A percentile compares a stretch with the other conserved stretches of the same genome.
Conservation (phyloP, 2,888 invertebrate genomes). For the Phragmatobia fuliginosa region DNA sequence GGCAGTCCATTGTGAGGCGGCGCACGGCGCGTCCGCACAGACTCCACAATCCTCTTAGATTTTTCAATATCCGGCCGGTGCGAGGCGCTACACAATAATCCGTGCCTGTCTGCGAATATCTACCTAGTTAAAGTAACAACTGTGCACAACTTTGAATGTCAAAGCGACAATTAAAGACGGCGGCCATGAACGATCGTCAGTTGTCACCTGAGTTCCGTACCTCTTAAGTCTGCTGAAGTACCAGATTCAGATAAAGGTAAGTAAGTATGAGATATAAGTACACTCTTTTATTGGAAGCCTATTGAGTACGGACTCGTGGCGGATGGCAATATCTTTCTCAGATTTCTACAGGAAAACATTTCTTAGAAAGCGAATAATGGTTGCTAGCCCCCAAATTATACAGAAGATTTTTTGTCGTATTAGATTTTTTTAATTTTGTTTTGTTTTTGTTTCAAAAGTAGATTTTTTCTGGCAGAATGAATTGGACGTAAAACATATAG, state of each 20-base stretch:
- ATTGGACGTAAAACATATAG: too few relatives aligned
- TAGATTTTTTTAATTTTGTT: too few relatives aligned
- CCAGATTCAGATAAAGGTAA: too few relatives aligned
- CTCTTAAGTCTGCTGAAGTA: not conserved
- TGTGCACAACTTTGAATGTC: conserved; percentile 13
- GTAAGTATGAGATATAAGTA: too few relatives aligned
- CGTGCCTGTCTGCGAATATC: conserved; percentile 17
- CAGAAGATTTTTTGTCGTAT: not conserved
- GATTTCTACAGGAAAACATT: not conserved
- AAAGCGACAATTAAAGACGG: not conserved
- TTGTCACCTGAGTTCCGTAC: not conserved
- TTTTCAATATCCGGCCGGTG: conserved; percentile 45
- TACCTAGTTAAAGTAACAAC: conserved; percentile 23
- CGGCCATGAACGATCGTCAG: not conserved
- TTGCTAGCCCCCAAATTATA: too few relatives aligned
- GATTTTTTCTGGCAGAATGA: too few relatives aligned
- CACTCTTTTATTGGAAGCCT: too few relatives aligned
- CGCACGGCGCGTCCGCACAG: conserved; percentile 3
- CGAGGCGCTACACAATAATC: conserved; percentile 22
- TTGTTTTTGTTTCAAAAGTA: too few relatives aligned
- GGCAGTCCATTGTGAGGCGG: conserved; percentile 5
- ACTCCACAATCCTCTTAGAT: conserved; percentile 15
- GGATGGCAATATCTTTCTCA: not conserved
- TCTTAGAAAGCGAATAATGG: too few relatives aligned
- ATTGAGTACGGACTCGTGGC: not conserved